phyloP scores from a whole-genome alignment of 1,140 invertebrate genomes.

The Aradophagus sp. region DNA sequence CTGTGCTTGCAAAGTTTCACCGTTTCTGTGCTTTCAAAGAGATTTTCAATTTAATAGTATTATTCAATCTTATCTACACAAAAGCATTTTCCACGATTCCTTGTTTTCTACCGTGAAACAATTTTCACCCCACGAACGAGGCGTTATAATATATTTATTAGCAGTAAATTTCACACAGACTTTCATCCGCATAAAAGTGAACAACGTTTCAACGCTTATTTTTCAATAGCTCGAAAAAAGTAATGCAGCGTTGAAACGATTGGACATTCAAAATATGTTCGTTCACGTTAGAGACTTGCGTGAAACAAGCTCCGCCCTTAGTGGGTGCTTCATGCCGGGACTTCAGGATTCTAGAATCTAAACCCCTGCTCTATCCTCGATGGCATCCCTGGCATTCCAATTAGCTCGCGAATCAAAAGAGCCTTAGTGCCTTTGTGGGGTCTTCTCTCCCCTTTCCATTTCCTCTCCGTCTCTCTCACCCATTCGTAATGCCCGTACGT shows the following conservation, averaged over 20 bases:
- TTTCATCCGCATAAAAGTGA: no score
- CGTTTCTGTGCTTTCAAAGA: no score
- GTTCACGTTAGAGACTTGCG: conserved; percentile 53
- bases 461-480: conserved; percentile 56
- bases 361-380: conserved; percentile 69
- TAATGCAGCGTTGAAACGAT: conserved; percentile 47
- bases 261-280: conserved; percentile 55
- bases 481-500: conserved; percentile 22
- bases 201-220: conserved; percentile 1
- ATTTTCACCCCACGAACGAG: no score
- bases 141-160: no score
- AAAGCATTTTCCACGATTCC: no score
- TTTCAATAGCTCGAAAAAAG: conserved; percentile 22
- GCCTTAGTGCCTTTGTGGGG: conserved; percentile 74
- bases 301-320: conserved; percentile 71
- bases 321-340: conserved; percentile 58
- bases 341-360: conserved; percentile 67
- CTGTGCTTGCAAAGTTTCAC: no score
- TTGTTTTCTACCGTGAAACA: no score
- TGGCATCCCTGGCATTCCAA: conserved; percentile 75
- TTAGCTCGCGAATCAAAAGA: conserved; percentile 75
- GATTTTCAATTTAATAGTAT: no score
- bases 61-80: no score
- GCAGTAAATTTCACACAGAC: no score
- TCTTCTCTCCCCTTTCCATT: conserved; percentile 64